phyloP scores from a whole-genome alignment of 2,113 vertebrate species.

The Meriones unguiculatus region DNA sequence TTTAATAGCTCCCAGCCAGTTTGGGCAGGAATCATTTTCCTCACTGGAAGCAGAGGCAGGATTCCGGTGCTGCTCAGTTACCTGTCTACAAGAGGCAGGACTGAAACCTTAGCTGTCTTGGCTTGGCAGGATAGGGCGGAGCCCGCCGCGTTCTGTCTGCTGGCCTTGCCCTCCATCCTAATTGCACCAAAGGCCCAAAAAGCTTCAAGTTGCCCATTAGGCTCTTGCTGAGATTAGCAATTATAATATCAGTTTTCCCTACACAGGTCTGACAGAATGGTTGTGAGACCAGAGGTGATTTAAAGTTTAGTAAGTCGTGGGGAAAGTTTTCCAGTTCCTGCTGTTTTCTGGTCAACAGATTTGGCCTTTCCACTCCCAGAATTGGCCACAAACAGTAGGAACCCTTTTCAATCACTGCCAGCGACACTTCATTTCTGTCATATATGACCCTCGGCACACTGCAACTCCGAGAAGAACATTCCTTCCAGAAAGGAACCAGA shows the following conservation, averaged over 20 bases:
- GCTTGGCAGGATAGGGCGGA: constrained; percentile 77
- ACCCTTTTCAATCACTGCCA: constrained; percentile 92
- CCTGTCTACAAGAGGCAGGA: constrained; percentile 85
- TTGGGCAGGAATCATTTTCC: constrained; percentile 87
- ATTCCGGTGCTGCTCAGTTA: constrained; percentile 83
- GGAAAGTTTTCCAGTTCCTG: constrained; percentile 91
- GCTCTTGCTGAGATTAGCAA: constrained; percentile 90
- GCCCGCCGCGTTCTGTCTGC: constrained; percentile 71
- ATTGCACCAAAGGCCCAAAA: constrained; percentile 87
- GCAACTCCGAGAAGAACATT: constrained; percentile 86
- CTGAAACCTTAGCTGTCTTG: constrained; percentile 87
- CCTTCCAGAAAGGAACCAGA: constrained; percentile 89
- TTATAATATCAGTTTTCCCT: constrained; percentile 94
- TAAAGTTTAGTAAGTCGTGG: constrained; percentile 87
- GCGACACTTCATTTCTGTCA: constrained; percentile 90
- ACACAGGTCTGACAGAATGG: constrained; percentile 84
- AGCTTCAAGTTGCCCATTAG: constrained; percentile 89
- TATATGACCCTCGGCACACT: constrained; percentile 90
- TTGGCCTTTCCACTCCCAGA: constrained; percentile 86
- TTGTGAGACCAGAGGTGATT: constrained; percentile 88
- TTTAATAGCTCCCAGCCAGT: constrained; percentile 81
- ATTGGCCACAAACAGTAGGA: constrained; percentile 89
- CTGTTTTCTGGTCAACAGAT: constrained; percentile 89
- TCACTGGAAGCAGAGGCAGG: constrained; percentile 80
- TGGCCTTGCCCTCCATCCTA: constrained; percentile 85